Evolutionary conservation across 2,888 invertebrate genomes (phyloP).

Genomic region (Epinotia nisella): DNA sequence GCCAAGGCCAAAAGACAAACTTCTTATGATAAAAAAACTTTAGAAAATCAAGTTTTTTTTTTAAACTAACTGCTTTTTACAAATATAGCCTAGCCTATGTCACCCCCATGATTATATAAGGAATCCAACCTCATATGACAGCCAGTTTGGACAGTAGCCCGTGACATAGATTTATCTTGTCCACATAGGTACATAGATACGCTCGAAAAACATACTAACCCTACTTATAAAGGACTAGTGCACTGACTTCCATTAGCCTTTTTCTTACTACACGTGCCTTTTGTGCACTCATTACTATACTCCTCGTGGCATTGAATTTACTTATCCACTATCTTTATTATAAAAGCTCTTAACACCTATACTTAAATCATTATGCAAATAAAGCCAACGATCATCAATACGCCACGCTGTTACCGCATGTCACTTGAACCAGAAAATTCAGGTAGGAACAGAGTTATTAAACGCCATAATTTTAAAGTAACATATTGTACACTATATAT

Average conservation of each 20-base stretch:
- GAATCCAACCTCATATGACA: too few species aligned
- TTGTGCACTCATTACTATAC: not conserved
- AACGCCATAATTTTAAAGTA: not conserved
- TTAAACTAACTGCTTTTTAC: too few species aligned
- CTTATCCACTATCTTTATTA: not conserved
- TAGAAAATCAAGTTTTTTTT: too few species aligned
- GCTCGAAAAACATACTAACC: too few species aligned
- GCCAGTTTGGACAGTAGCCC: too few species aligned
- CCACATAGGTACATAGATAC: too few species aligned
- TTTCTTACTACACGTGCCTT: not conserved
- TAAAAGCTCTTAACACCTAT: not conserved
- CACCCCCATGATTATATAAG: too few species aligned
- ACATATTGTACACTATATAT: constrained; percentile 3
- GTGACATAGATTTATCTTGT: too few species aligned
- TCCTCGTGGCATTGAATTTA: constrained; percentile 17
- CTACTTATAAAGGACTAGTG: not conserved
- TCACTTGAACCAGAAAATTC: constrained; percentile 12
- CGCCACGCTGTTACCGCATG: constrained; percentile 22
- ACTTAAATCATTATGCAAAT: constrained; percentile 14
- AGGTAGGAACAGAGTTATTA: not conserved
- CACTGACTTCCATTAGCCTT: not conserved
- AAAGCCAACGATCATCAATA: not conserved
- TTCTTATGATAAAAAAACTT: too few species aligned
- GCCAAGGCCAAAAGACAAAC: too few species aligned
- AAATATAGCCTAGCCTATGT: too few species aligned